A percentile compares a stretch with the other conserved stretches of the same genome.
Evolutionary conservation across 1,140 invertebrate species (phyloP).

Genomic region (Bicyclus anynana): DNA sequence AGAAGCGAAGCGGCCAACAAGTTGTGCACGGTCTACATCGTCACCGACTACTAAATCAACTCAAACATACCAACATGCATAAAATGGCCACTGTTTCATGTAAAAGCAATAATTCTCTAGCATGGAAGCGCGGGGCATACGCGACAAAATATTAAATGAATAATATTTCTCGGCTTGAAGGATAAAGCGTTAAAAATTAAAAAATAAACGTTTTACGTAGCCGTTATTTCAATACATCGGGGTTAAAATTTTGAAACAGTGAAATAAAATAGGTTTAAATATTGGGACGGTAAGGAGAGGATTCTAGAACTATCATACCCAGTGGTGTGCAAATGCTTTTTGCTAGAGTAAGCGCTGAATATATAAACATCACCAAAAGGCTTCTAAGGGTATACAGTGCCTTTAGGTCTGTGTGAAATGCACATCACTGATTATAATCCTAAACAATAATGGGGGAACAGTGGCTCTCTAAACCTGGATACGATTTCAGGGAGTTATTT

Average conservation of each 20-base stretch:
- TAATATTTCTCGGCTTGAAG: constrained; percentile 9
- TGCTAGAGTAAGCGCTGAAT: no score
- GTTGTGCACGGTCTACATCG: no score
- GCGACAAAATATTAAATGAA: constrained; percentile 4
- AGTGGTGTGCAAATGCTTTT: no score
- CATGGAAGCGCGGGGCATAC: constrained; percentile 2
- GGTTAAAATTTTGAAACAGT: neutral
- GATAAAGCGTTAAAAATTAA: neutral
- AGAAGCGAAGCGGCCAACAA: no score
- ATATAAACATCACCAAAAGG: no score
- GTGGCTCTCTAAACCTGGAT: constrained; percentile 3
- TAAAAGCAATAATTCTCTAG: constrained; percentile 8
- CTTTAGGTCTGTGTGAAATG: no score
- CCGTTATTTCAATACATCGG: neutral
- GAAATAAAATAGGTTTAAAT: neutral
- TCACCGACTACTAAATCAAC: constrained; percentile 13
- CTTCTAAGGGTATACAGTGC: no score
- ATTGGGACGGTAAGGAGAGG: neutral
- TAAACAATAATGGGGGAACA: constrained; percentile 8
- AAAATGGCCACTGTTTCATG: constrained; percentile 5
- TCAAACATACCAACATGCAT: neutral
- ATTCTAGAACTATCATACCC: constrained; percentile 2
- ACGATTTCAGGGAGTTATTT: no score
- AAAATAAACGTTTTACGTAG: neutral
- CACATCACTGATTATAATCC: no score